Evolutionary conservation across 2,113 vertebrate species (phyloP).

Genomic region (Cyanistes caeruleus): DNA sequence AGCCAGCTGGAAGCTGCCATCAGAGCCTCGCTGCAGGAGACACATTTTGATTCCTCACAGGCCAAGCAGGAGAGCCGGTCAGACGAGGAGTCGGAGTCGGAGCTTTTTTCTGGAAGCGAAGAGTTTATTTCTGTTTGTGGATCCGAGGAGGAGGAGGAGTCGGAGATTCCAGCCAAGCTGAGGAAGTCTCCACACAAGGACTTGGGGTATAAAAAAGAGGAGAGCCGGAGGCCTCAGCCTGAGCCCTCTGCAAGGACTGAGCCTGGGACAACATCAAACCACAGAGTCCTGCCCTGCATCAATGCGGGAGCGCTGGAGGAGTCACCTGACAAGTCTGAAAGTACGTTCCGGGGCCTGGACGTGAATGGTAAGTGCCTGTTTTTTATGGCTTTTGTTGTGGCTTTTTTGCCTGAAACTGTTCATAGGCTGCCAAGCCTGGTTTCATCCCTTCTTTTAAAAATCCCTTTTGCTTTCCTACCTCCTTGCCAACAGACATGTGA

Average conservation of each 20-base stretch:
- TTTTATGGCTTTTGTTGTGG: background rate
- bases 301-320: constrained; percentile 65
- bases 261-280: constrained; percentile 78
- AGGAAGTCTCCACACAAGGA: constrained; percentile 94
- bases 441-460: background rate
- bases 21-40: constrained; percentile 95
- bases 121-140: constrained; percentile 95
- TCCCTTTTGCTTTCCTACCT: background rate
- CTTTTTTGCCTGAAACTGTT: background rate
- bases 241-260: constrained; percentile 81
- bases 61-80: constrained; percentile 86
- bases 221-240: constrained; percentile 87
- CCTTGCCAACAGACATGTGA: background rate
- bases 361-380: constrained; percentile 80
- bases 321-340: constrained; percentile 72
- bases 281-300: constrained; percentile 70
- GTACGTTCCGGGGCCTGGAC: constrained; percentile 74
- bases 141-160: constrained; percentile 87
- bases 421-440: background rate
- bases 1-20: constrained; percentile 98
- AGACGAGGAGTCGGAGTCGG: constrained; percentile 94
- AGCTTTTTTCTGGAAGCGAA: constrained; percentile 96
- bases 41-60: constrained; percentile 91
- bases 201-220: constrained; percentile 91
- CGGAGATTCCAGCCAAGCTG: constrained; percentile 78